A percentile compares a stretch with the other conserved stretches of the same genome.
Conservation (phyloP, 1,140 invertebrate genomes). For the Drosophila arawakana region DNA sequence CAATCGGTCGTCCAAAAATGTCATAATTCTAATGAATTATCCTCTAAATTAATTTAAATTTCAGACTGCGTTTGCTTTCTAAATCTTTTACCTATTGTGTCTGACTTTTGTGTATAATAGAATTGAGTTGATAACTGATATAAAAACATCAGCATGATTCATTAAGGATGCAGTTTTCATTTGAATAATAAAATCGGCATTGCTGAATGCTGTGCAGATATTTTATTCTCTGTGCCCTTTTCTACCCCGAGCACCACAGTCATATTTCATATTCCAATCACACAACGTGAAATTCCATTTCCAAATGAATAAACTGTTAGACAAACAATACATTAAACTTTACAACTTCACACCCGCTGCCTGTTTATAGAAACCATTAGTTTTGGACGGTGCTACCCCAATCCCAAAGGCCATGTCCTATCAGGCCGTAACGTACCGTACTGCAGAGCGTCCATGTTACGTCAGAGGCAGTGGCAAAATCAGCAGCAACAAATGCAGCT, state of each 20-base stretch:
- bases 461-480: background rate
- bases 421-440: background rate
- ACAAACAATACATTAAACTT: conserved; percentile 83
- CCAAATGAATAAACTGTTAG: conserved; percentile 82
- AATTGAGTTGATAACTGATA: conserved; percentile 2
- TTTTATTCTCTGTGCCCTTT: conserved; percentile 10
- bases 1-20: background rate
- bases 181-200: conserved; percentile 6
- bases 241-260: conserved; percentile 47
- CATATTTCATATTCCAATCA: conserved; percentile 61
- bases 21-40: background rate
- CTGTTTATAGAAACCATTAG: conserved; percentile 67
- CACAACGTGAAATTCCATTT: conserved; percentile 59
- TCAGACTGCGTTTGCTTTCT: background rate
- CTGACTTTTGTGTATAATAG: background rate
- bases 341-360: conserved; percentile 81
- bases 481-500: conserved; percentile 17
- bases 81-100: background rate
- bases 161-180: conserved; percentile 3
- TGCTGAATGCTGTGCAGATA: background rate
- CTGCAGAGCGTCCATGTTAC: conserved; percentile 12
- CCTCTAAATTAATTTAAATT: background rate
- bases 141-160: background rate
- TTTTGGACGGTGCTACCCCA: conserved; percentile 32
- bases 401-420: background rate